Evolutionary conservation across 2,797 vertebrate species (phyloP), one percentile per base, ranked within the genome.

Genomic region (Furcifer pardalis): DNA sequence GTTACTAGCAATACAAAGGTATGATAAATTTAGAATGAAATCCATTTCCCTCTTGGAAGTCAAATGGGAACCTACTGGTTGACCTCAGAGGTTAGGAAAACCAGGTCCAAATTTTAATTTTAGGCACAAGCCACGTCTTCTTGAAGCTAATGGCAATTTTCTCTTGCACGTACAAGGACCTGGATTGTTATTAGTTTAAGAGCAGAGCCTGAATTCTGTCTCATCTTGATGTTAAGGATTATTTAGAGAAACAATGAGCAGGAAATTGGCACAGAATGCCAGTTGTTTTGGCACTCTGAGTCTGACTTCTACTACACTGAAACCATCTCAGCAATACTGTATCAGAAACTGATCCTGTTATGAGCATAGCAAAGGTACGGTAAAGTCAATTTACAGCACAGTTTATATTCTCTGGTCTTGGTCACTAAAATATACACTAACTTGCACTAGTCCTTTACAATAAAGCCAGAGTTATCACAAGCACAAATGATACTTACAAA

Each of bases 271-370:
- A 19, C n/a, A 87, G 0, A 69, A 19, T 56, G 52, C 52, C 56
- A 80, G 17, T 80, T 12, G n/a, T 40, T 60, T 40, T 66, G 81
- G 84, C 74, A 72, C 35, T 86, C 60, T 32, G 30, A 86, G 56
- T 30, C 30, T 71, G 68, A 82, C n/a, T 75, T 60, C 32, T 59
- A 60, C 63, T 81, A 71, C 76, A 77, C 85, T 46, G 69, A 72
- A 83, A 62, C 49, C 1, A 49, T 15, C 79, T 62, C 19, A 5
- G 63, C 72, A 87, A 92, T 90, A n/a, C n/a, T n/a, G n/a, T n/a
- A 87, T 78, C 1, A 77, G 78, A 62, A 65, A 79, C 21, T 17
- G 40, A 66, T 32, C 32, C 21, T 59, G 23, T 81, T 2, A 44
- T 56, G 65, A 84, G 46, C 0, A 0, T 0, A 42, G n/a, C 9